Evolutionary conservation across 1,140 invertebrate species (phyloP), one percentile per base, ranked within the genome.

Genomic region (Pogonomyrmex californicus): DNA sequence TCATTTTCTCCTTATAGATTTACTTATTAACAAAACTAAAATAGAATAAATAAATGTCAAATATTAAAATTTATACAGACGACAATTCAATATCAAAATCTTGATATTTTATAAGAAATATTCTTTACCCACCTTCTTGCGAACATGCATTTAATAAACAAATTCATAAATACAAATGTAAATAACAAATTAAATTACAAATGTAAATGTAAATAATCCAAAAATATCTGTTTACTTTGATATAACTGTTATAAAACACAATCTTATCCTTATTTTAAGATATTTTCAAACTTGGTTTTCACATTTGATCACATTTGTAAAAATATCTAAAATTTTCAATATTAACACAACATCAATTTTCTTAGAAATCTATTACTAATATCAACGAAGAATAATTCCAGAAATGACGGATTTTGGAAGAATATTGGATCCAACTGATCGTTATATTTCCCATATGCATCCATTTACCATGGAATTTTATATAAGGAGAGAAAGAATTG

Each of bases 381-480:
- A 65, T 44, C 54, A 51, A 0, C 12, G 12, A 41, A 38, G 14
- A 51, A 30, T 66, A 41, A 81, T 12, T 4, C 0, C 14, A 36
- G n/a, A 56, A 70, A 70, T 70, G 71, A 88, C 82, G 56, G 56
- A 62, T 77, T 82, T 44, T 60, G 68, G 41, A 77, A 17, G 44
- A 73, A 54, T 76, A 89, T 82, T 63, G 23, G 76, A 89, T 89
- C 62, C 60, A 81, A 90, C 47, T 87, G 33, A 78, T 82, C 62
- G 78, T 63, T 54, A 30, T 54, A 78, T 66, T 85, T 83, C 51
- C 88, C 88, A 89, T 78, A 87, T 76, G 85, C 85, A 88, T 30
- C 75, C 76, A 51, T 86, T 60, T 58, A 71, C 60, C 30, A 66
- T 60, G n/a, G 10, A 65, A 41, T 63, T 75, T 83, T 71, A 62